Percentiles rank a stretch among this genome's conserved stretches.
phyloP scores from a whole-genome alignment of 2,797 vertebrate genomes.

The Protosalanx chinensis region DNA sequence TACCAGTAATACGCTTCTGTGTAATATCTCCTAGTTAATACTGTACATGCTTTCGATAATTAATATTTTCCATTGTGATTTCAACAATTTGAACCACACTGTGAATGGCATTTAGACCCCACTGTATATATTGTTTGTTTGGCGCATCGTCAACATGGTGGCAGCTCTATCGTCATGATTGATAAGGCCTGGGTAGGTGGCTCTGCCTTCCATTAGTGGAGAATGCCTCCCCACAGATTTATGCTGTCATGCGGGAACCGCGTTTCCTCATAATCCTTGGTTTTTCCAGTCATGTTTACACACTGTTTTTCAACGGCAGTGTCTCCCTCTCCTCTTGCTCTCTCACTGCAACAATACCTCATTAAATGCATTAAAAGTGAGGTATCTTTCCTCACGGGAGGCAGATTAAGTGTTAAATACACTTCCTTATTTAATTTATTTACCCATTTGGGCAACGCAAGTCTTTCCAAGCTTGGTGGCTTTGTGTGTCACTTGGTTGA shows the following conservation, averaged over 20 bases:
- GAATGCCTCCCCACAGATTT: conserved; percentile 57
- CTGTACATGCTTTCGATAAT: conserved; percentile 49
- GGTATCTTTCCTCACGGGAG: conserved; percentile 25
- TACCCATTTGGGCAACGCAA: conserved; percentile 37
- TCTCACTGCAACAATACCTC: conserved; percentile 15
- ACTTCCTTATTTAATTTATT: conserved; percentile 47
- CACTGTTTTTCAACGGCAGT: conserved; percentile 19
- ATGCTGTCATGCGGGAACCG: conserved; percentile 53
- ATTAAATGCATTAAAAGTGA: conserved; percentile 31
- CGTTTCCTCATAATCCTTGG: conserved; percentile 61
- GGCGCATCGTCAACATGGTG: conserved; percentile 63
- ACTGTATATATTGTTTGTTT: conserved; percentile 68
- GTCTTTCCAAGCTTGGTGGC: conserved; percentile 30
- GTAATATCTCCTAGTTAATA: conserved; percentile 21
- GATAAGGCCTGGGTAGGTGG: conserved; percentile 46
- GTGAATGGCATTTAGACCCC: conserved; percentile 64
- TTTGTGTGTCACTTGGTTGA: conserved; percentile 48
- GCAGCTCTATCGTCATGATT: conserved; percentile 68
- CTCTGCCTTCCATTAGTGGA: conserved; percentile 57
- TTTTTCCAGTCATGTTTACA: conserved; percentile 44
- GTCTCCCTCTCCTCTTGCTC: conserved; percentile 10
- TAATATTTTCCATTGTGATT: conserved; percentile 47
- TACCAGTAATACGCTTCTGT: conserved; percentile 10
- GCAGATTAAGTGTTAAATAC: conserved; percentile 37
- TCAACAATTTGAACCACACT: conserved; percentile 38